Evolutionary conservation across 2,113 vertebrate genomes (phyloP).

Genomic region (Sphaerodactylus townsendi): DNA sequence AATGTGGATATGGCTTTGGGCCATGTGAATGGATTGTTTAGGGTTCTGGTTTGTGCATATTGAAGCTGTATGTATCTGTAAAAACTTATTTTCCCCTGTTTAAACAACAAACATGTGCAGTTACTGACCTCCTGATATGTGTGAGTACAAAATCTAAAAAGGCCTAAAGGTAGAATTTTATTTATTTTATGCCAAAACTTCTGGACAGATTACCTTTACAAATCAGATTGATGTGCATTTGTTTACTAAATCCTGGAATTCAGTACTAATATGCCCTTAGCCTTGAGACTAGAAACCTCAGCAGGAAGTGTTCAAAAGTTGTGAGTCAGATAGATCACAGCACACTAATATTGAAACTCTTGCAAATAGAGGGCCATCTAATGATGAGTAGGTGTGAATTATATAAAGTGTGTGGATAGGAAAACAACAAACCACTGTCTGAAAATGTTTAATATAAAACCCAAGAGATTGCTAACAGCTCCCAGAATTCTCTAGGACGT

Average conservation of each 20-base stretch:
- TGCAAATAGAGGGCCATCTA: fast-evolving
- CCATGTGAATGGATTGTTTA: too few species aligned
- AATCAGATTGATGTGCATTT: neutral
- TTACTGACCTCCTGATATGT: too few species aligned
- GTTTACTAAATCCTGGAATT: neutral
- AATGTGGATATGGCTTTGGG: too few species aligned
- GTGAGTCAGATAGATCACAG: constrained; percentile 23
- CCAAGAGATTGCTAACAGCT: neutral
- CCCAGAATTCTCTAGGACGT: neutral
- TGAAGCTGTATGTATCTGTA: too few species aligned
- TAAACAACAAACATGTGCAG: too few species aligned
- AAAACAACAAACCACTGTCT: neutral
- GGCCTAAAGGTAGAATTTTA: neutral
- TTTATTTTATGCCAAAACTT: neutral
- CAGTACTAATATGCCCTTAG: neutral
- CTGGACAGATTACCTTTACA: neutral
- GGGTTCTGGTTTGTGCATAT: too few species aligned
- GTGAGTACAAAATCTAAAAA: too few species aligned
- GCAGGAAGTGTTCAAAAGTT: neutral
- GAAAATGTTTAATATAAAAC: neutral
- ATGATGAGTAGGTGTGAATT: neutral
- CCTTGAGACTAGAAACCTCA: neutral
- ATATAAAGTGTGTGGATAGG: neutral
- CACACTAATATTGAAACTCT: constrained; percentile 15
- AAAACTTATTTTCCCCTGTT: too few species aligned